Percentiles rank a stretch among this genome's conserved stretches.
These are phyloP conservation scores for Metallyticus violacea DNA, from an alignment of 2,888 invertebrate genomes.

Conservation along the genomic window DNA sequence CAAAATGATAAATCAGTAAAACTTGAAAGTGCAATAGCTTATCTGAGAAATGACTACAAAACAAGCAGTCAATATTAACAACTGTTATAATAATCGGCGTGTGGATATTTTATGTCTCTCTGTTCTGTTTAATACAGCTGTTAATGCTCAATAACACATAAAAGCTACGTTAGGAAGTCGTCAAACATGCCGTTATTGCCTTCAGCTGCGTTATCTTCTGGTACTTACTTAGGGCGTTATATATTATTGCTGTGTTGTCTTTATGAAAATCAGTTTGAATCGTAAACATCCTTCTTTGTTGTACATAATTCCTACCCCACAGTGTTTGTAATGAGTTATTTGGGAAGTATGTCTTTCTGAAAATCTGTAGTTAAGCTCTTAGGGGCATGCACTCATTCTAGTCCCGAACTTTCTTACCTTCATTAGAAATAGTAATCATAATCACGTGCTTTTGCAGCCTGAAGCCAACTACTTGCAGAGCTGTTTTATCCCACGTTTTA, in stretches of 20 bases:
- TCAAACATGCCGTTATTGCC: neutral
- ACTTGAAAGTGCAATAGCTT: no score
- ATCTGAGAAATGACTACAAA: neutral
- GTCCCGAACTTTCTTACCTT: no score
- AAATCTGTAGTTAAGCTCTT: no score
- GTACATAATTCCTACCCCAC: neutral
- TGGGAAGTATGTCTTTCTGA: neutral
- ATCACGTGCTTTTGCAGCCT: no score
- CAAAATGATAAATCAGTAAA: no score
- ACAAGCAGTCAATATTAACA: neutral
- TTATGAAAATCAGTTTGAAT: neutral
- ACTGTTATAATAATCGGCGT: neutral
- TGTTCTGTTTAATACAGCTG: neutral
- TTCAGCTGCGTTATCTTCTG: neutral
- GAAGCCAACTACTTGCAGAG: no score
- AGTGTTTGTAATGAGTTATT: neutral
- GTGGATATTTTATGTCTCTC: neutral
- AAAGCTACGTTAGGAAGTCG: neutral
- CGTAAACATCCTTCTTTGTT: neutral
- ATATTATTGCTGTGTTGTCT: neutral
- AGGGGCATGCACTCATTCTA: no score
- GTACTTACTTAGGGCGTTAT: neutral
- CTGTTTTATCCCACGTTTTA: no score
- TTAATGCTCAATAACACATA: neutral
- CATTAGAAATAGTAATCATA: no score